Evolutionary conservation across 1,140 invertebrate species (phyloP).

Genomic region (Conus betulinus): DNA sequence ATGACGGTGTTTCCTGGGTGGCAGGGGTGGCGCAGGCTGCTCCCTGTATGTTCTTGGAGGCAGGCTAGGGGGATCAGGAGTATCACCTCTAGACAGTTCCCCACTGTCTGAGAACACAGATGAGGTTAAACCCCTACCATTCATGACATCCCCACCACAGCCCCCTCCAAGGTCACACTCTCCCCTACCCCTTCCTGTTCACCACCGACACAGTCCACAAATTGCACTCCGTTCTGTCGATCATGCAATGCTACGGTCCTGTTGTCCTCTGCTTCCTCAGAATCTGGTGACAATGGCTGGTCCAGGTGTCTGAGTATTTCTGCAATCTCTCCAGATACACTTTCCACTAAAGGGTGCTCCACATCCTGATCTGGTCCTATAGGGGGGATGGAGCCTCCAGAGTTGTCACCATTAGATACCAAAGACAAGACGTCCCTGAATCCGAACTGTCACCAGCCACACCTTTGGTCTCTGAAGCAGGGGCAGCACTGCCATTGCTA

Average conservation of each 20-base stretch:
- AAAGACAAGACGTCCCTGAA: constrained; percentile 47
- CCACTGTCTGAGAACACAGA: not conserved
- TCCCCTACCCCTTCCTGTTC: not conserved
- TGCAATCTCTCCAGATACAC: constrained; percentile 11
- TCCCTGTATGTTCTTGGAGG: constrained; percentile 70
- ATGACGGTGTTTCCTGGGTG: constrained; percentile 51
- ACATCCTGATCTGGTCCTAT: not conserved
- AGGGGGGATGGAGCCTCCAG: constrained; percentile 46
- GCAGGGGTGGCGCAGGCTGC: constrained; percentile 61
- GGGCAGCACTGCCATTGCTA: not conserved
- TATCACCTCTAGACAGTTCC: not conserved
- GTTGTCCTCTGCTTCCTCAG: not conserved
- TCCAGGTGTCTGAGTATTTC: not conserved
- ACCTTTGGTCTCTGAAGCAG: not conserved
- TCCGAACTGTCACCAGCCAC: constrained; percentile 47
- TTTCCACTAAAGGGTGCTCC: constrained; percentile 7
- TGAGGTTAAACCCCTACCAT: not conserved
- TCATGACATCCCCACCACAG: constrained; percentile 10
- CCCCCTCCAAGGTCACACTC: not conserved
- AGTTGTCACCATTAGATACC: constrained; percentile 47
- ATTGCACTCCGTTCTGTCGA: not conserved
- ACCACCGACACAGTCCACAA: not conserved
- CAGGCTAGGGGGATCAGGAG: constrained; percentile 58
- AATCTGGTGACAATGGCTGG: not conserved
- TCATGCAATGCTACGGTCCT: not conserved